These are phyloP conservation scores for Genyomyrus donnyi DNA, from an alignment of 2,113 vertebrate genomes.

Conservation along the genomic window DNA sequence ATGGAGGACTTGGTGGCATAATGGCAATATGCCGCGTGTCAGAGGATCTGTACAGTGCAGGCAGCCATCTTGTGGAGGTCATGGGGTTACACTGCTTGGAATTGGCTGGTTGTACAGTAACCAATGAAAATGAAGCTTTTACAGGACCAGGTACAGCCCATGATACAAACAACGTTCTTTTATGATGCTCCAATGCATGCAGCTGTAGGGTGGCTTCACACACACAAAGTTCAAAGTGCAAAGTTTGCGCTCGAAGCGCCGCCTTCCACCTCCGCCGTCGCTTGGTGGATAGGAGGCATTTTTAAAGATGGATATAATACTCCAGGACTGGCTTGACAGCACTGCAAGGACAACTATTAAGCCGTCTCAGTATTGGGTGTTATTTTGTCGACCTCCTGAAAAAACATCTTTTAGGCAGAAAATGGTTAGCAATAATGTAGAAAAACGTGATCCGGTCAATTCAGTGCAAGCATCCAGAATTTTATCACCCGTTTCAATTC, in stretches of 20 bases:
- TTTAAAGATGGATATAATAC: background rate
- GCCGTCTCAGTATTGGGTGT: background rate
- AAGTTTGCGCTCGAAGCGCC: background rate
- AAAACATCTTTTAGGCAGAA: background rate
- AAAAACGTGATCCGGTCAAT: background rate
- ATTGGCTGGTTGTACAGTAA: background rate
- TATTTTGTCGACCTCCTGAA: background rate
- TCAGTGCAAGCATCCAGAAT: background rate
- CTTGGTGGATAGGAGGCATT: background rate
- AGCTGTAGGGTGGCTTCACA: background rate
- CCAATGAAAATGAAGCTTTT: background rate
- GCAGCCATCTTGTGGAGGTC: background rate
- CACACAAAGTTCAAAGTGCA: background rate
- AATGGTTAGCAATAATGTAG: background rate
- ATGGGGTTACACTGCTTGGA: background rate
- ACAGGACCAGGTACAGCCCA: background rate
- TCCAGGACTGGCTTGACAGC: background rate
- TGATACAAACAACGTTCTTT: background rate
- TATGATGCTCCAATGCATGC: background rate
- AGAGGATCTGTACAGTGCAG: background rate
- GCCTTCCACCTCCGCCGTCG: background rate
- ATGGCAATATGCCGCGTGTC: background rate
- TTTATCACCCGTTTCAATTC: background rate
- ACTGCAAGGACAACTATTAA: background rate
- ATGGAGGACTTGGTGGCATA: background rate